A percentile compares a stretch with the other conserved stretches of the same genome.
phyloP scores from a whole-genome alignment of 2,797 vertebrate species.

The Onychomys torridus region DNA sequence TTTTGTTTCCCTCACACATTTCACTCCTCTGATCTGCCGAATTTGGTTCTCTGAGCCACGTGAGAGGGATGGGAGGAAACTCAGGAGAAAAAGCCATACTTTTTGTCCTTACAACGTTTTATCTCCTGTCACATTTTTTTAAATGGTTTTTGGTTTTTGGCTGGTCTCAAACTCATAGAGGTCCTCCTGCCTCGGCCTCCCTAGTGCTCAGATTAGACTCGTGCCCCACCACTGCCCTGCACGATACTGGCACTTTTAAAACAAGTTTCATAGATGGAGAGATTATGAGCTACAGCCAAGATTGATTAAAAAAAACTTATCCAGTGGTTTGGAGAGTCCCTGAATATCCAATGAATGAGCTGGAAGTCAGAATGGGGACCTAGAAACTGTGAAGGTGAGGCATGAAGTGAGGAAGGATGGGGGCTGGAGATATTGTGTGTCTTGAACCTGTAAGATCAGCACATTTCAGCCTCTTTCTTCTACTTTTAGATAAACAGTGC shows the following conservation, averaged over 20 bases:
- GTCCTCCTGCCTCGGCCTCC: background rate
- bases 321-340: constrained; percentile 4
- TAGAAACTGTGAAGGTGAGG: background rate
- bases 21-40: background rate
- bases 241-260: background rate
- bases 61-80: background rate
- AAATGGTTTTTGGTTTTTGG: background rate
- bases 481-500: background rate
- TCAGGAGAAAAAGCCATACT: background rate
- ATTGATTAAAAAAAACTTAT: background rate
- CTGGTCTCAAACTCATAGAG: background rate
- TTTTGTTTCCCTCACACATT: background rate
- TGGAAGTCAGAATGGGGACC: constrained; percentile 17
- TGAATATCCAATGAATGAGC: background rate
- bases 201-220: background rate
- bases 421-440: background rate
- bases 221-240: background rate
- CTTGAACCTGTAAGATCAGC: background rate
- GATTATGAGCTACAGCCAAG: constrained; percentile 18
- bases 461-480: background rate
- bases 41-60: background rate
- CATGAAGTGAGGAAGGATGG: background rate
- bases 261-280: background rate
- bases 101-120: background rate
- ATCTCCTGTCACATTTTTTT: background rate